Evolutionary conservation across 2,113 vertebrate species (phyloP).

Genomic region (Lagopus muta): DNA sequence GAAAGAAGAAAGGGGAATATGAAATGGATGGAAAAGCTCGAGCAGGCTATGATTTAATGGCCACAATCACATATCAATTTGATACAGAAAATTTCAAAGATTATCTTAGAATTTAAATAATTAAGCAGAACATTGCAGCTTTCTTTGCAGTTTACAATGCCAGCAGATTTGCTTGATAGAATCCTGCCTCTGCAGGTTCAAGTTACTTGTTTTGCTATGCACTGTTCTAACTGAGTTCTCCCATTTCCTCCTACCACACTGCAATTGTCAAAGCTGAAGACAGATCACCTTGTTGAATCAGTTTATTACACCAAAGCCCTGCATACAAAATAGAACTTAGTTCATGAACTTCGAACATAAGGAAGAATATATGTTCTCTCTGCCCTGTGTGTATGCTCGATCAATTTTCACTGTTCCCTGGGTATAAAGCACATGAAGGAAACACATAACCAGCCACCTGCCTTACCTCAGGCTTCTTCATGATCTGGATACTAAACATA

Average conservation of each 20-base stretch:
- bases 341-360: constrained; percentile 83
- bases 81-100: neutral
- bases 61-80: neutral
- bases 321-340: neutral
- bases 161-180: neutral
- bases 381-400: constrained; percentile 93
- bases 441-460: neutral
- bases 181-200: neutral
- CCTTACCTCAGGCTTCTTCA: constrained; percentile 97
- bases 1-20: neutral
- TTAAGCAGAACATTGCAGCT: neutral
- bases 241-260: neutral
- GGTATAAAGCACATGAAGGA: constrained; percentile 75
- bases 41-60: neutral
- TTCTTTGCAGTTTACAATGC: neutral
- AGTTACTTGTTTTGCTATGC: neutral
- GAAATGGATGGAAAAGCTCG: neutral
- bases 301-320: neutral
- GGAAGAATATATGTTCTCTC: constrained; percentile 94
- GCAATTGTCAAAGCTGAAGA: neutral
- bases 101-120: neutral
- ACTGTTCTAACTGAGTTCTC: neutral
- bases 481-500: constrained; percentile 98
- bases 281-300: neutral
- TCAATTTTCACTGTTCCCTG: constrained; percentile 98